Conservation (phyloP, 37 sponge, comb jelly and placozoan species). For the Ephydatia muelleri region DNA sequence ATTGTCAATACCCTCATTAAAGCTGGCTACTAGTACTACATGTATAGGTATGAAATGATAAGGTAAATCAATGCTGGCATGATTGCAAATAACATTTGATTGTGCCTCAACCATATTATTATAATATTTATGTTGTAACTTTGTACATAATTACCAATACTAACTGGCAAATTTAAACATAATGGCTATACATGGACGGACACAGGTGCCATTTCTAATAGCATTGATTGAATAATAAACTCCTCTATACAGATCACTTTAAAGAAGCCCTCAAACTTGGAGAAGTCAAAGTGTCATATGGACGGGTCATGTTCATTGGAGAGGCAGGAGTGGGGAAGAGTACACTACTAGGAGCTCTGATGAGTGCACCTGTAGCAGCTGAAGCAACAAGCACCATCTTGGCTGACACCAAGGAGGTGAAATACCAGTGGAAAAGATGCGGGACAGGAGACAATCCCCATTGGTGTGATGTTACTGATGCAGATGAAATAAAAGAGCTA, state of each 20-base stretch:
- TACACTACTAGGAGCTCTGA: slow-evolving; percentile 29
- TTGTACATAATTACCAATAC: too few species aligned
- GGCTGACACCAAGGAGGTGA: slow-evolving; percentile 18
- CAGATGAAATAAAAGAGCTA: slow-evolving; percentile 32
- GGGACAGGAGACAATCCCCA: not conserved
- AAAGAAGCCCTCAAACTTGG: slow-evolving; percentile 24
- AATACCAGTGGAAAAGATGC: not conserved
- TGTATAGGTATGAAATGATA: too few species aligned
- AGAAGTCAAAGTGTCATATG: slow-evolving; percentile 29
- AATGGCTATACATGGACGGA: too few species aligned
- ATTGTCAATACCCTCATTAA: too few species aligned
- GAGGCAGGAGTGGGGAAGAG: slow-evolving; percentile 44
- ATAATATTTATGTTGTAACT: too few species aligned
- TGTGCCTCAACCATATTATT: too few species aligned
- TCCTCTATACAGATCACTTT: slow-evolving; percentile 8
- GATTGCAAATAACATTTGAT: too few species aligned
- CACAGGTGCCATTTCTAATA: too few species aligned
- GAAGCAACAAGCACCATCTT: slow-evolving; percentile 22
- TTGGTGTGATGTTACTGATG: slow-evolving; percentile 15
- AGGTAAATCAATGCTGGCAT: too few species aligned
- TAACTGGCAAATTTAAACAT: too few species aligned
- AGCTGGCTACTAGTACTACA: too few species aligned
- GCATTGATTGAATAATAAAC: too few species aligned
- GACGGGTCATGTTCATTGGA: slow-evolving; percentile 46
- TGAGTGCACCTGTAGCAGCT: not conserved